These are phyloP conservation scores for Deladenus siricidicola DNA, from an alignment of 2,888 invertebrate genomes.

Conservation along the genomic window DNA sequence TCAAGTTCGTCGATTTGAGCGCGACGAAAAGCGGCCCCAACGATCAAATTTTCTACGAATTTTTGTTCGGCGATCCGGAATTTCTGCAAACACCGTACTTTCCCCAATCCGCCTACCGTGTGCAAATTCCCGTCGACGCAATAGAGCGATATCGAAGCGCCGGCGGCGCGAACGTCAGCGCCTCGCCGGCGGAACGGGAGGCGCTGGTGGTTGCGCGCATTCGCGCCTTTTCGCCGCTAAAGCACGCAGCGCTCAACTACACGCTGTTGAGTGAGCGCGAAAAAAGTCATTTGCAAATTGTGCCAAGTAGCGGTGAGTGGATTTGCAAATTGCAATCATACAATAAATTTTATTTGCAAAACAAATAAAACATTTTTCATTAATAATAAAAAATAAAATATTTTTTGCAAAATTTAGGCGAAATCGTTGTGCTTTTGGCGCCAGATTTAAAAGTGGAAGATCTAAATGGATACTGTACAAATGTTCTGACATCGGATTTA, in stretches of 20 bases:
- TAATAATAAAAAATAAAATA: background rate
- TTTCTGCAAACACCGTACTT: conserved; percentile 22
- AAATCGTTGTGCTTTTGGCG: conserved; percentile 17
- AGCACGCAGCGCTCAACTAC: conserved; percentile 15
- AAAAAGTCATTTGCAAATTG: conserved; percentile 13
- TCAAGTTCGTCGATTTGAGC: conserved; percentile 18
- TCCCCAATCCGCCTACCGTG: conserved; percentile 13
- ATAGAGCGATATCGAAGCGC: background rate
- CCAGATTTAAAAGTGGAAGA: background rate
- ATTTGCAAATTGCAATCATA: background rate
- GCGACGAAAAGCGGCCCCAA: conserved; percentile 4
- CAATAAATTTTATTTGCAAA: background rate
- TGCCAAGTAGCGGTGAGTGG: conserved; percentile 16
- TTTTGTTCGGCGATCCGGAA: conserved; percentile 20
- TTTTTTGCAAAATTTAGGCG: conserved; percentile 10
- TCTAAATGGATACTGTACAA: conserved; percentile 11
- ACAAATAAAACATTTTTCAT: background rate
- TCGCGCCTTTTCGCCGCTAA: conserved; percentile 16
- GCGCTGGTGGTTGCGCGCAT: conserved; percentile 17
- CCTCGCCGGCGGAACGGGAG: background rate
- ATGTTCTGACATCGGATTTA: conserved; percentile 19
- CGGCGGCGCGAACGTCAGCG: background rate
- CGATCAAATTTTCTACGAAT: conserved; percentile 23
- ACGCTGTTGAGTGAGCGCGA: conserved; percentile 3
- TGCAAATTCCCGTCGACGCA: conserved; percentile 5